Evolutionary conservation across 1,140 invertebrate genomes (phyloP).

Genomic region (Ephestia elutella): DNA sequence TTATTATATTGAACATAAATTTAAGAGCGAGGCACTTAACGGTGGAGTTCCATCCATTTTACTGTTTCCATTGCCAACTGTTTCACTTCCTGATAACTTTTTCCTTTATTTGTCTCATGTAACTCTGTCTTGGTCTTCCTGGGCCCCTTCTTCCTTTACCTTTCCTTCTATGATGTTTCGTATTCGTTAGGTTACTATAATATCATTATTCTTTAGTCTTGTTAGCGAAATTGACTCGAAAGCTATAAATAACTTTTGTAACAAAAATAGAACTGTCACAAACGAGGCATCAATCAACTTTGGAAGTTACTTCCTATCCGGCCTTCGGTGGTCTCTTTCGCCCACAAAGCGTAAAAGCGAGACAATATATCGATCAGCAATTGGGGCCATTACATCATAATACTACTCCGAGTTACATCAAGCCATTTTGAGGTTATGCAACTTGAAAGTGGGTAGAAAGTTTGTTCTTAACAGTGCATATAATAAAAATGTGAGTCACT

Average conservation of each 20-base stretch:
- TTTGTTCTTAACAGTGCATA: background rate
- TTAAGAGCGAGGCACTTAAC: too few relatives aligned
- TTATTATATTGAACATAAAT: too few relatives aligned
- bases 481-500: conserved; percentile 2
- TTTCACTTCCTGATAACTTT: too few relatives aligned
- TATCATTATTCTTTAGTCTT: too few relatives aligned
- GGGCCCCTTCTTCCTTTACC: too few relatives aligned
- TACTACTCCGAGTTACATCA: background rate
- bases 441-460: conserved; percentile 1
- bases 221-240: too few relatives aligned
- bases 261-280: background rate
- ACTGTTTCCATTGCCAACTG: too few relatives aligned
- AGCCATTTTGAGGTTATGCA: background rate
- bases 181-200: too few relatives aligned
- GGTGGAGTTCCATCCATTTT: too few relatives aligned
- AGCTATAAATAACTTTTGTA: background rate
- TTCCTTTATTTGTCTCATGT: too few relatives aligned
- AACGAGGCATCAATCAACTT: background rate
- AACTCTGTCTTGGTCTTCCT: too few relatives aligned
- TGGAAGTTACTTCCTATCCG: background rate
- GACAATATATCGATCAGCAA: conserved; percentile 3
- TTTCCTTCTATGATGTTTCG: too few relatives aligned
- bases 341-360: background rate
- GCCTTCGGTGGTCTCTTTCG: background rate
- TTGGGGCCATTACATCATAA: background rate